Evolutionary conservation across 2,797 vertebrate genomes (phyloP).

Genomic region (Chelidonichthys spinosus): DNA sequence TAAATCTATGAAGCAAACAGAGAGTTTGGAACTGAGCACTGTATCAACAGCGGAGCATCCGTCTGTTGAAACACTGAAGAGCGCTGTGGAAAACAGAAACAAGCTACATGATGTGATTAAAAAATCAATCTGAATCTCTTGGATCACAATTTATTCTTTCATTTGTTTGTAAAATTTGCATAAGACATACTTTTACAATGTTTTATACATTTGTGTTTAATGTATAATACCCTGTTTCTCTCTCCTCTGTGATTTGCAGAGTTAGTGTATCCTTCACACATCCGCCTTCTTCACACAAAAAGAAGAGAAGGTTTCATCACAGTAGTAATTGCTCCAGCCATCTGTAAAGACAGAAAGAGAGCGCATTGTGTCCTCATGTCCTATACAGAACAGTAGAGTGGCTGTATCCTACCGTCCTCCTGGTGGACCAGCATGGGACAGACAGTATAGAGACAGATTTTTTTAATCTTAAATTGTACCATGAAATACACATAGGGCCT

Average conservation of each 20-base stretch:
- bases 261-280: conserved; percentile 11
- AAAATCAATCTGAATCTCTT: background rate
- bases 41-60: background rate
- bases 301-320: background rate
- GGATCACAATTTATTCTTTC: conserved; percentile 4
- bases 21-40: background rate
- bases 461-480: too few relatives aligned
- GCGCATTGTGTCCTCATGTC: background rate
- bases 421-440: too few relatives aligned
- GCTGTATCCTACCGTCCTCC: too few relatives aligned
- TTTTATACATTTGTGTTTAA: background rate
- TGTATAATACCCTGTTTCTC: background rate
- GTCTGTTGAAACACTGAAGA: background rate
- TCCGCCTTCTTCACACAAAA: conserved; percentile 16
- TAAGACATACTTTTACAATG: background rate
- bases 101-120: background rate
- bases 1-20: background rate
- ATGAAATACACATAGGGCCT: too few relatives aligned
- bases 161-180: conserved; percentile 4
- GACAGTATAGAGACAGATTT: too few relatives aligned
- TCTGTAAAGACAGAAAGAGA: conserved; percentile 10
- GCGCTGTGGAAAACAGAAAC: background rate
- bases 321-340: conserved; percentile 15
- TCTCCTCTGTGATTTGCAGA: background rate
- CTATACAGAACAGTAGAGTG: background rate